phyloP scores from a whole-genome alignment of 1,140 invertebrate species.

The Drosophila punjabiensis region DNA sequence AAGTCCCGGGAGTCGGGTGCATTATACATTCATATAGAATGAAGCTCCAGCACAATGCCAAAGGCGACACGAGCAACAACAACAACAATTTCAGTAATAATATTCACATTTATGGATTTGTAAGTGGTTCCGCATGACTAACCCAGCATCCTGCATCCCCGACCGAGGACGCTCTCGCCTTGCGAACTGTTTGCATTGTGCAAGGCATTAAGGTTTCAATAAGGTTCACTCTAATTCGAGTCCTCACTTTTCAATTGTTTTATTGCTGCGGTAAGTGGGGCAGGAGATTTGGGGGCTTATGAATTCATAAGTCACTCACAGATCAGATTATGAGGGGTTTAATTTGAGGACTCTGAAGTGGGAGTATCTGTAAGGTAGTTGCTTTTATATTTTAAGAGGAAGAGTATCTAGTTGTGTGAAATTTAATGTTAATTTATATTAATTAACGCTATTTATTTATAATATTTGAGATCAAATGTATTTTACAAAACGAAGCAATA shows the following conservation, averaged over 20 bases:
- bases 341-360: background rate
- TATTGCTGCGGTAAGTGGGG: slow-evolving; percentile 33
- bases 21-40: slow-evolving; percentile 25
- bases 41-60: slow-evolving; percentile 58
- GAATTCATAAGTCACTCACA: slow-evolving; percentile 81
- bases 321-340: slow-evolving; percentile 37
- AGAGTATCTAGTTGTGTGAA: background rate
- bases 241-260: slow-evolving; percentile 64
- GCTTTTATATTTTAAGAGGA: background rate
- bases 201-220: slow-evolving; percentile 65
- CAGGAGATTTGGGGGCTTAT: slow-evolving; percentile 32
- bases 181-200: slow-evolving; percentile 36
- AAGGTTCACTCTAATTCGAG: slow-evolving; percentile 76
- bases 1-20: slow-evolving; percentile 41
- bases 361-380: background rate
- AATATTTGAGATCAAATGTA: too few species aligned
- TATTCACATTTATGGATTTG: slow-evolving; percentile 84
- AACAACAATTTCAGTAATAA: slow-evolving; percentile 76
- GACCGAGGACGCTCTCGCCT: background rate
- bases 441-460: background rate
- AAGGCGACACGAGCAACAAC: slow-evolving; percentile 35
- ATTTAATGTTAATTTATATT: background rate
- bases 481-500: too few species aligned
- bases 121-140: slow-evolving; percentile 81
- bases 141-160: slow-evolving; percentile 53